Base-by-base conservation (phyloP, 2,113 vertebrate genomes). In the Chauna torquata region DNA sequence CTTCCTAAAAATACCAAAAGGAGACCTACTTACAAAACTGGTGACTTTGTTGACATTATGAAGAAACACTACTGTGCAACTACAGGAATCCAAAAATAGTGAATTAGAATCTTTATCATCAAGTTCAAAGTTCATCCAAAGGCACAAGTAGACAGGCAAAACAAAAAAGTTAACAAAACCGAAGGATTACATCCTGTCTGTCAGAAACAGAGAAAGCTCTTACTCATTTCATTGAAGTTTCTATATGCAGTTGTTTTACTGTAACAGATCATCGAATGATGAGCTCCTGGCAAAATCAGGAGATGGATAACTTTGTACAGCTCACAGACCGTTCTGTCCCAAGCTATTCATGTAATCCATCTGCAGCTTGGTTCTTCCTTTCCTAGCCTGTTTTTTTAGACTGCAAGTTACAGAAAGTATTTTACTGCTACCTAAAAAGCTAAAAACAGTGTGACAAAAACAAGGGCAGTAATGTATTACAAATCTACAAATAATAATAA, bases 1-100 rank as follows among this genome's bases (percentile, higher is more conserved):
- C n/a, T 92, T 69, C 74, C 92, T 94, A 94, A 96, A 96, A 96
- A 96, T 76, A 94, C 12, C 69, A 55, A 47, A 6, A 1, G 18
- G 19, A 96, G 88, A 70, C 94, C 90, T 78, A 13, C 94, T 95
- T 86, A 68, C 68, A 57, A 62, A 86, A 84, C 68, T 24, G 59
- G 38, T 22, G 79, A 50, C 85, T 96, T 54, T 22, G 47, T 7
- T 94, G 96, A 44, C 65, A 68, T 8, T 7, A 38, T 2, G 5
- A 47, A 79, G 49, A 23, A 85, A 38, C 32, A 2, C 9, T 18
- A 44, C 47, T 8, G 20, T 16, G 69, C 69, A 57, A n/a, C 23
- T 59, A 62, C 62, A 80, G 45, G 50, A 83, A 83, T 17, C 59
- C 64, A n/a, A 70, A 93, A 74, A 0, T 1, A 78, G 8, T 11